Percentiles rank a stretch among this genome's conserved stretches.
Conservation (phyloP, 2,113 vertebrate genomes). For the Hippocampus zosterae region DNA sequence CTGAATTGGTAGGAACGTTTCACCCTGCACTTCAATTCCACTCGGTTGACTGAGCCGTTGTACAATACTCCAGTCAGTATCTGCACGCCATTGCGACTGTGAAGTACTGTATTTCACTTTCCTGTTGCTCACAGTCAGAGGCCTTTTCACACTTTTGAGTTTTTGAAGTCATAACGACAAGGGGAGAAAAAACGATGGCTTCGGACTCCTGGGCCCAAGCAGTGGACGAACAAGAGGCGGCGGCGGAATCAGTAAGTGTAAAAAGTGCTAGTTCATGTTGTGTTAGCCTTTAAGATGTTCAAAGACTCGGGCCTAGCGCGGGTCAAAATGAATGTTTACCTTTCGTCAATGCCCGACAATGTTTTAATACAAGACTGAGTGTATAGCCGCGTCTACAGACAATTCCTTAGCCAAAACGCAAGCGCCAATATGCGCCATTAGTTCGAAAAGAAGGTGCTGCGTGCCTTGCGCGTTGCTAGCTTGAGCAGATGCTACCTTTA, state of each 20-base stretch:
- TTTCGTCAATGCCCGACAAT: not conserved
- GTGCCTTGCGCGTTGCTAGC: constrained; percentile 28
- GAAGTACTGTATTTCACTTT: constrained; percentile 34
- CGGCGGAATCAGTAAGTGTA: constrained; percentile 82
- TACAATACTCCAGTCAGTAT: constrained; percentile 15
- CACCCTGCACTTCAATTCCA: not conserved
- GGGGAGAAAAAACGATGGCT: constrained; percentile 71
- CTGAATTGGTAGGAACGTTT: constrained; percentile 42
- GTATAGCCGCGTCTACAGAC: no score
- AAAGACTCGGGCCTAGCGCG: not conserved
- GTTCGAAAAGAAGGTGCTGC: constrained; percentile 20
- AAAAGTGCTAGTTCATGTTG: constrained; percentile 35
- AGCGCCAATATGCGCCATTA: constrained; percentile 15
- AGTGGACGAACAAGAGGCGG: constrained; percentile 90
- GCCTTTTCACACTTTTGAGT: not conserved
- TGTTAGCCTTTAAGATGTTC: constrained; percentile 29
- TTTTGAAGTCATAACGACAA: not conserved
- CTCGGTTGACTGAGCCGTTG: constrained; percentile 35
- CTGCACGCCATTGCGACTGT: constrained; percentile 63
- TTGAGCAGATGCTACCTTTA: constrained; percentile 19
- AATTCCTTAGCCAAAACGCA: not conserved
- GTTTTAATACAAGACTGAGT: not conserved
- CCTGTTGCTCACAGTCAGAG: not conserved
- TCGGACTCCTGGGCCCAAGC: constrained; percentile 92
- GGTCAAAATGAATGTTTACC: not conserved